A percentile compares a stretch with the other conserved stretches of the same genome.
Conservation (phyloP, 64 coral and sea anemone species). For the Montipora capricornis region DNA sequence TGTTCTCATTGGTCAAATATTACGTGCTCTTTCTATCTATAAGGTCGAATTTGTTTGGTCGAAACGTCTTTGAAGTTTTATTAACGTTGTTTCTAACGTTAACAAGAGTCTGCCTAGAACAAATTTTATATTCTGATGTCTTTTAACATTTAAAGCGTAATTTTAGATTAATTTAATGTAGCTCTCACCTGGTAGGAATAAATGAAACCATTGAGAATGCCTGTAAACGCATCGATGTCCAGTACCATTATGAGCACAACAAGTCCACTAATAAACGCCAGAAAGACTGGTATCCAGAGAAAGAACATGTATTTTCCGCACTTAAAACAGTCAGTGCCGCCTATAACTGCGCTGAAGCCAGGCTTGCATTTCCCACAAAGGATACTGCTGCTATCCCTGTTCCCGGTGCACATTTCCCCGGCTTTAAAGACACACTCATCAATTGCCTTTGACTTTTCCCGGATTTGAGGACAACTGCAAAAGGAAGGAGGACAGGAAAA, state of each 20-base stretch:
- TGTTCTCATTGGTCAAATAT: neutral
- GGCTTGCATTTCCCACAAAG: constrained; percentile 71
- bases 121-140: neutral
- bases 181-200: constrained; percentile 82
- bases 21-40: neutral
- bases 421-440: constrained; percentile 39
- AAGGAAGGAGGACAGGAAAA: constrained; percentile 15
- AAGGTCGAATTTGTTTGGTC: neutral
- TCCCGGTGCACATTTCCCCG: constrained; percentile 52
- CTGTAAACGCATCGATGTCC: constrained; percentile 73
- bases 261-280: neutral
- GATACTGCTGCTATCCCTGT: constrained; percentile 56
- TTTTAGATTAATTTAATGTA: no score
- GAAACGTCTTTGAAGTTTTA: no score
- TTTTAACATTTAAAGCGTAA: neutral
- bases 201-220: constrained; percentile 61
- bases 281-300: neutral
- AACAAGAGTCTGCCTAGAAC: no score
- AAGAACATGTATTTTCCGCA: neutral
- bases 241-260: constrained; percentile 57
- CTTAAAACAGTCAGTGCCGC: neutral
- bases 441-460: neutral
- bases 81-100: no score
- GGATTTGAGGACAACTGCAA: constrained; percentile 24
- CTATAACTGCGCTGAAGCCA: constrained; percentile 45